Evolutionary conservation across 2,888 invertebrate genomes (phyloP).

Genomic region (Cyclophora punctaria): DNA sequence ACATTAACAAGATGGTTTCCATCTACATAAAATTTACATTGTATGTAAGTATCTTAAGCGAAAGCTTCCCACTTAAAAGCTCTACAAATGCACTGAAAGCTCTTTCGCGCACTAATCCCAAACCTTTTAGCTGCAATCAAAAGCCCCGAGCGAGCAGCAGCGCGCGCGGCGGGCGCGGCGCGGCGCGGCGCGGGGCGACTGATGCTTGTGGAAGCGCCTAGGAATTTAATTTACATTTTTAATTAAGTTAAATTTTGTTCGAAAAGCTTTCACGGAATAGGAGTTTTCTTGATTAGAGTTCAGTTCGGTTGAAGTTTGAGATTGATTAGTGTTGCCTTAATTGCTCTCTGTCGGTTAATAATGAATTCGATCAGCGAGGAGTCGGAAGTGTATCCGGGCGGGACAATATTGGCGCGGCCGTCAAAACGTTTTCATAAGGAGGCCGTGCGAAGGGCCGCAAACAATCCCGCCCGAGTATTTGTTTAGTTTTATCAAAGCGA

Average conservation of each 20-base stretch:
- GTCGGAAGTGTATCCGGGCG: conserved; percentile 54
- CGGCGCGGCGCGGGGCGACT: conserved; percentile 39
- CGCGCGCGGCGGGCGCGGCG: conserved; percentile 30
- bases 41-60: conserved; percentile 75
- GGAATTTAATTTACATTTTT: conserved; percentile 76
- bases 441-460: too few species aligned
- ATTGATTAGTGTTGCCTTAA: conserved; percentile 75
- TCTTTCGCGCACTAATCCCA: conserved; percentile 76
- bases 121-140: conserved; percentile 77
- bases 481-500: neutral
- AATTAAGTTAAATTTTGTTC: conserved; percentile 76
- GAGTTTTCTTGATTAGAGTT: conserved; percentile 76
- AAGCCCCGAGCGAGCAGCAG: conserved; percentile 67
- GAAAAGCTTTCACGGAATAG: conserved; percentile 74
- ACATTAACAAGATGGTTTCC: conserved; percentile 26
- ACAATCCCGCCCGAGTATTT: too few species aligned
- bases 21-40: conserved; percentile 71
- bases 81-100: conserved; percentile 76
- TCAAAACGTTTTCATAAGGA: too few species aligned
- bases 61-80: conserved; percentile 76
- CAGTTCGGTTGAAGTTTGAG: conserved; percentile 72
- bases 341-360: conserved; percentile 72
- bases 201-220: conserved; percentile 74
- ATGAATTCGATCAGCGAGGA: conserved; percentile 69
- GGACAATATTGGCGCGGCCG: conserved; percentile 42